A percentile compares a stretch with the other conserved stretches of the same genome.
Evolutionary conservation across 1,140 invertebrate species (phyloP).

Genomic region (Drosophila jambulina): DNA sequence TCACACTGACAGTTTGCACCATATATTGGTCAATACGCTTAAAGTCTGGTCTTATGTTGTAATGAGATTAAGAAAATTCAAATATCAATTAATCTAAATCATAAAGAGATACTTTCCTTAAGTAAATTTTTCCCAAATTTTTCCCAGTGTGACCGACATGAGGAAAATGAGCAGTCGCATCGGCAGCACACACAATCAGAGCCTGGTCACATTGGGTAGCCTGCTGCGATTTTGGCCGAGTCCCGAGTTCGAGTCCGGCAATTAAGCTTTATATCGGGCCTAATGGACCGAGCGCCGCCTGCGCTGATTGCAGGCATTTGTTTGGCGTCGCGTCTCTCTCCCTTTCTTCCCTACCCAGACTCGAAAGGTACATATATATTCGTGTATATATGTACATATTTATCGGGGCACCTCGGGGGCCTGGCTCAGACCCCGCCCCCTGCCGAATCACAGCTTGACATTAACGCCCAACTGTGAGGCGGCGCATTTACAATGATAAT

Average conservation of each 20-base stretch:
- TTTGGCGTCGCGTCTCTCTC: constrained; percentile 55
- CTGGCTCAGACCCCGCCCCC: constrained; percentile 12
- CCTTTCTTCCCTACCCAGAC: constrained; percentile 26
- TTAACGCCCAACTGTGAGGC: constrained; percentile 84
- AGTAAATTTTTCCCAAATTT: neutral
- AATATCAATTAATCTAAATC: neutral
- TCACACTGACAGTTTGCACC: neutral
- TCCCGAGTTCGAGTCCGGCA: constrained; percentile 61
- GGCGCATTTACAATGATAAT: constrained; percentile 84
- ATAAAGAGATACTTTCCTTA: neutral
- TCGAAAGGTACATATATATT: constrained; percentile 51
- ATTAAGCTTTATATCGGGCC: constrained; percentile 85
- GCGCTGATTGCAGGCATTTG: constrained; percentile 84
- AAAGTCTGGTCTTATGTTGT: too few relatives aligned
- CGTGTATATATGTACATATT: constrained; percentile 5
- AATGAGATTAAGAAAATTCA: neutral
- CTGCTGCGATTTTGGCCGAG: constrained; percentile 74
- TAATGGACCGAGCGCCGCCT: constrained; percentile 85
- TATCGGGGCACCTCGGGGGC: constrained; percentile 14
- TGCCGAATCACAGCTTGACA: constrained; percentile 70
- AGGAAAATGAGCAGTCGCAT: constrained; percentile 32
- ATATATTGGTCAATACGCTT: neutral
- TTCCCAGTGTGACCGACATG: constrained; percentile 11
- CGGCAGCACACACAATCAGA: constrained; percentile 61
- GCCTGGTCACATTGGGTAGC: constrained; percentile 71